phyloP scores from a whole-genome alignment of 2,797 vertebrate genomes.

The Glossophaga mutica region DNA sequence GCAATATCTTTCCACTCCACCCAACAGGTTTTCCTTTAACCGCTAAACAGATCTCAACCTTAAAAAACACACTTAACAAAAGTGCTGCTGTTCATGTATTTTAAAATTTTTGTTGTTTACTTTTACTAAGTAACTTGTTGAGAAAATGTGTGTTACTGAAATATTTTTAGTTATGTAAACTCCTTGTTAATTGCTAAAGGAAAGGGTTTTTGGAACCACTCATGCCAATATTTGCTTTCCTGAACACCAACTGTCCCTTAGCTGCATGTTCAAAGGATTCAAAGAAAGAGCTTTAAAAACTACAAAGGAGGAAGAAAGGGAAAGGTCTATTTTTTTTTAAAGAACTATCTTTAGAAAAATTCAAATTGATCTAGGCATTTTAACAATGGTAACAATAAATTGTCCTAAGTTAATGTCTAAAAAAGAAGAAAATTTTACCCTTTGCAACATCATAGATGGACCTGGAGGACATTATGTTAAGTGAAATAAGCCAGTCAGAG shows the following conservation, averaged over 20 bases:
- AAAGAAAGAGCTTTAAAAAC: not conserved
- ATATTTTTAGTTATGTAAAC: slow-evolving; percentile 74
- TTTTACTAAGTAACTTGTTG: slow-evolving; percentile 58
- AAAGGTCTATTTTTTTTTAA: not conserved
- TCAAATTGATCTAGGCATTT: not conserved
- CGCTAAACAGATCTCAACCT: slow-evolving; percentile 46
- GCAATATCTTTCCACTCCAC: slow-evolving; percentile 42
- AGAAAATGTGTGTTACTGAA: slow-evolving; percentile 57
- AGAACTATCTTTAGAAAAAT: slow-evolving; percentile 21
- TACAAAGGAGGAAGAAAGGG: not conserved
- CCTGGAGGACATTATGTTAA: not conserved
- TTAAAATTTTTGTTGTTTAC: slow-evolving; percentile 67
- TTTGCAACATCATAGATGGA: not conserved
- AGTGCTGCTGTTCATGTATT: slow-evolving; percentile 40
- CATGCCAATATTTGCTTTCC: slow-evolving; percentile 51
- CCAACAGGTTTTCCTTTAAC: slow-evolving; percentile 67
- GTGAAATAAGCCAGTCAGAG: not conserved
- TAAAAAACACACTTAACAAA: slow-evolving; percentile 59
- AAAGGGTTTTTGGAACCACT: slow-evolving; percentile 61
- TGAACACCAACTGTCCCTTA: slow-evolving; percentile 40
- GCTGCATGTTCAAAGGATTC: slow-evolving; percentile 41
- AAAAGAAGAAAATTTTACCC: not conserved
- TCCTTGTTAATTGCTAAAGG: slow-evolving; percentile 60
- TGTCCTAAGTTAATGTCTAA: not conserved
- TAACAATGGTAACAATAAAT: not conserved